These are phyloP conservation scores for Aptenodytes patagonicus DNA, from an alignment of 2,113 vertebrate genomes.

Conservation along the genomic window DNA sequence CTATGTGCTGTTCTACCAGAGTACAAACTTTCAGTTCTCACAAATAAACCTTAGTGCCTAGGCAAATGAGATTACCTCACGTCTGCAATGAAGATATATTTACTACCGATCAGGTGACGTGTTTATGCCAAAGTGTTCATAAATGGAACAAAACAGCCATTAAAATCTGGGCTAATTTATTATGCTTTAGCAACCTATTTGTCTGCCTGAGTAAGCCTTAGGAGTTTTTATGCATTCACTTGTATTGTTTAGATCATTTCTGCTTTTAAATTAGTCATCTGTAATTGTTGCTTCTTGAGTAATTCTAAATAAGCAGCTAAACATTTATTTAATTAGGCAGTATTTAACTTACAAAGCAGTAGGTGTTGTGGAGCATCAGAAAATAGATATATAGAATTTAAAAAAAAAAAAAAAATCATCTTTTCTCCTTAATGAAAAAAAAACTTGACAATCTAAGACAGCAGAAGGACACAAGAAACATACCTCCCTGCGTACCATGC, in stretches of 20 bases:
- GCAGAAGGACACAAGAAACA: not conserved
- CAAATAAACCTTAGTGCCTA: not conserved
- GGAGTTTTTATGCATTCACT: not conserved
- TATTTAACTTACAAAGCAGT: not conserved
- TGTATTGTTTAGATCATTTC: not conserved
- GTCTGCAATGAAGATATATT: not conserved
- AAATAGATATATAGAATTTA: not conserved
- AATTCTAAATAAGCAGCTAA: not conserved
- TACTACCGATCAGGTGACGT: not conserved
- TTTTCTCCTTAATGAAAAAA: not conserved
- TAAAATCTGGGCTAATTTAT: not conserved
- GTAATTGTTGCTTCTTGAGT: not conserved
- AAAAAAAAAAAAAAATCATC: fast-evolving
- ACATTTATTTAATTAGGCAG: not conserved
- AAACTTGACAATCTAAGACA: not conserved
- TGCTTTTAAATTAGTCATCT: not conserved
- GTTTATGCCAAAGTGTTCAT: not conserved
- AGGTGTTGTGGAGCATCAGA: not conserved
- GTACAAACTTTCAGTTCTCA: not conserved
- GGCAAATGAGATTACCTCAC: not conserved
- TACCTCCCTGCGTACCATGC: slow-evolving; percentile 96
- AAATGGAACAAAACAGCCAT: not conserved
- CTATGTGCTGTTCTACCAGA: not conserved
- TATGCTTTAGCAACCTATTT: not conserved
- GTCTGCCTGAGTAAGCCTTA: not conserved